Conservation (phyloP, 2,113 vertebrate genomes). For the Rhynchomys soricoides region DNA sequence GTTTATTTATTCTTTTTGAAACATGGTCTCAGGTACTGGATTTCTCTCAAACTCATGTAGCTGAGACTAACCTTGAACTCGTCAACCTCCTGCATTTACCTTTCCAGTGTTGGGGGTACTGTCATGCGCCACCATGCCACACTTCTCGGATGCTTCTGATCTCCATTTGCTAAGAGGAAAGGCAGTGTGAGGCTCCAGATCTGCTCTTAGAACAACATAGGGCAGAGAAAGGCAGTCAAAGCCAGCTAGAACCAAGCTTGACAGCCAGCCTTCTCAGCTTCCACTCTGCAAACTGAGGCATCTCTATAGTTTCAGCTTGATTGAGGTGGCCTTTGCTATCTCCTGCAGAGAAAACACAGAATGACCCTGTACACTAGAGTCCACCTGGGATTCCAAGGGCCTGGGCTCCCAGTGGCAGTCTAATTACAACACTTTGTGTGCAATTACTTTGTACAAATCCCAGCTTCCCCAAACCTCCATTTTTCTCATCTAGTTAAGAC, state of each 20-base stretch:
- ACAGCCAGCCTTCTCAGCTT: not conserved
- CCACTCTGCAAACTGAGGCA: not conserved
- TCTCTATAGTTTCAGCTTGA: not conserved
- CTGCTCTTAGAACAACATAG: not conserved
- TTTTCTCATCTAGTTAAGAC: not conserved
- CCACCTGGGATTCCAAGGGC: not conserved
- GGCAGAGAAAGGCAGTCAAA: not conserved
- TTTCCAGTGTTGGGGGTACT: not conserved
- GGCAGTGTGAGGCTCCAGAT: not conserved
- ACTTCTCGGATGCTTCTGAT: not conserved
- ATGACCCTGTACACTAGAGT: not conserved
- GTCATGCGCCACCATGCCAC: not conserved
- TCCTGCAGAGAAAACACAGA: not conserved
- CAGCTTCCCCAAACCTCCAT: not conserved
- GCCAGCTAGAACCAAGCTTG: not conserved
- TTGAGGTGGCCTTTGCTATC: not conserved
- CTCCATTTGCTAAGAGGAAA: not conserved
- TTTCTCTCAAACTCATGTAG: not conserved
- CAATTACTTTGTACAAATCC: not conserved
- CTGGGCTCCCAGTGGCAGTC: not conserved
- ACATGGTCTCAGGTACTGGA: not conserved
- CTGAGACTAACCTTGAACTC: not conserved
- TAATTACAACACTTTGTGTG: not conserved
- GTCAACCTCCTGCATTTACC: not conserved
- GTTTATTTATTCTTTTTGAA: not conserved